phyloP scores from a whole-genome alignment of 2,113 vertebrate genomes.

The Leptobrachium ailaonicum region DNA sequence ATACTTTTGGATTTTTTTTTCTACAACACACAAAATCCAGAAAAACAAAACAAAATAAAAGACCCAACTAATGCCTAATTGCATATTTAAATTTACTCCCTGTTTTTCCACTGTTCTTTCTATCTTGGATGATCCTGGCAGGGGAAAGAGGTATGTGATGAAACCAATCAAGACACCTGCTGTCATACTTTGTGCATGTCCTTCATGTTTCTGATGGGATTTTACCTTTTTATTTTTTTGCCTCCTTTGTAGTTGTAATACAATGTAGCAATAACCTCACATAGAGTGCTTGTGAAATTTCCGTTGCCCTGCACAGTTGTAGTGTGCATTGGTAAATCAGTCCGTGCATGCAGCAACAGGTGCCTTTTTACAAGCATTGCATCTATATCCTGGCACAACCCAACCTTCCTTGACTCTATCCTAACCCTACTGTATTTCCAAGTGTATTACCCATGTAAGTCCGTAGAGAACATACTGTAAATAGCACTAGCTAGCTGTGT shows the following conservation, averaged over 20 bases:
- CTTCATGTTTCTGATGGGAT: conserved; percentile 74
- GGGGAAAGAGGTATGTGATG: conserved; percentile 98
- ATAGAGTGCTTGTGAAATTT: conserved; percentile 76
- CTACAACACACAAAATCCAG: conserved; percentile 63
- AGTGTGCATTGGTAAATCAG: conserved; percentile 64
- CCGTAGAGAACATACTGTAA: conserved; percentile 60
- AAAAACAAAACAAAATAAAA: conserved; percentile 20
- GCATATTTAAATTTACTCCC: conserved; percentile 86
- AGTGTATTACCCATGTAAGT: conserved; percentile 66
- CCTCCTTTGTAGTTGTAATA: conserved; percentile 72
- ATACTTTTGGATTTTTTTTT: conserved; percentile 50
- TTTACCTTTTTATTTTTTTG: conserved; percentile 51
- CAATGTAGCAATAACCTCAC: conserved; percentile 72
- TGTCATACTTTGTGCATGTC: conserved; percentile 87
- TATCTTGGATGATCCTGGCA: conserved; percentile 88
- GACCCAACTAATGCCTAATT: conserved; percentile 76
- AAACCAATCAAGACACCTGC: conserved; percentile 76
- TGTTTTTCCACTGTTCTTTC: conserved; percentile 88
- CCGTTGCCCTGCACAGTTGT: conserved; percentile 67
- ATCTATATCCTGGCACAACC: conserved; percentile 71
- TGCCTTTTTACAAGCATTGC: conserved; percentile 71
- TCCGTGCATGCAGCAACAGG: conserved; percentile 76
- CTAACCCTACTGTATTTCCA: conserved; percentile 65
- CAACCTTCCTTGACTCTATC: conserved; percentile 70
- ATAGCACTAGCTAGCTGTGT: no score